These are phyloP conservation scores for Drosophila testacea DNA, from an alignment of 2,888 invertebrate species.

Conservation along the genomic window DNA sequence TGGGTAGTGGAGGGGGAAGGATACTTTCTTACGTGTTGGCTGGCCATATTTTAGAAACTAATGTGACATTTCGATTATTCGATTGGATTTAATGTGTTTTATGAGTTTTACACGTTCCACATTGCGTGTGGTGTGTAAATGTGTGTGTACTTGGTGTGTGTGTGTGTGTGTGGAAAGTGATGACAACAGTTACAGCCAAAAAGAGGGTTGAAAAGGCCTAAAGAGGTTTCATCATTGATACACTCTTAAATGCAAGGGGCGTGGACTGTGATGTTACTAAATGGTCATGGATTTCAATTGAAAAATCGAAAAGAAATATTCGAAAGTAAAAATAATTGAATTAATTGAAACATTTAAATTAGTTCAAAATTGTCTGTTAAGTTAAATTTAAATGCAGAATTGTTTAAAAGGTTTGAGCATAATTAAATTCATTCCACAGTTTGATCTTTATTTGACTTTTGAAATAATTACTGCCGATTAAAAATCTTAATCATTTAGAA, in stretches of 20 bases:
- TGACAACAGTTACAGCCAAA: constrained; percentile 48
- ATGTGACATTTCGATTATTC: constrained; percentile 86
- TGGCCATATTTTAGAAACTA: constrained; percentile 85
- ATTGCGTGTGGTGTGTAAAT: constrained; percentile 23
- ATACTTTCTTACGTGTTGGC: constrained; percentile 68
- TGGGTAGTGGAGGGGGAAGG: not conserved
- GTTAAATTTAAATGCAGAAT: no score
- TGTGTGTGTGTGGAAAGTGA: constrained; percentile 41
- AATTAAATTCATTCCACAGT: no score
- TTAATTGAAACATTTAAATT: no score
- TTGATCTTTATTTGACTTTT: no score
- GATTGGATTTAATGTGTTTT: constrained; percentile 86
- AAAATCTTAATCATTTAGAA: no score
- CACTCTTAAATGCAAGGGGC: constrained; percentile 54
- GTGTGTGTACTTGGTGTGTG: constrained; percentile 17
- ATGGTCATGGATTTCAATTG: constrained; percentile 18
- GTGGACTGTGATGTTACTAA: constrained; percentile 32
- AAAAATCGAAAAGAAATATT: not conserved
- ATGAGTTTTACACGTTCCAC: constrained; percentile 80
- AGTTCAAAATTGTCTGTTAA: no score
- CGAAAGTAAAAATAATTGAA: not conserved
- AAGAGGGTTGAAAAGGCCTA: constrained; percentile 12
- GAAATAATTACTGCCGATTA: no score
- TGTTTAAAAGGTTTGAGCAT: no score
- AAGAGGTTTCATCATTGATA: constrained; percentile 38